Conservation (phyloP, 2,888 invertebrate genomes). For the Mythimna vitellina region DNA sequence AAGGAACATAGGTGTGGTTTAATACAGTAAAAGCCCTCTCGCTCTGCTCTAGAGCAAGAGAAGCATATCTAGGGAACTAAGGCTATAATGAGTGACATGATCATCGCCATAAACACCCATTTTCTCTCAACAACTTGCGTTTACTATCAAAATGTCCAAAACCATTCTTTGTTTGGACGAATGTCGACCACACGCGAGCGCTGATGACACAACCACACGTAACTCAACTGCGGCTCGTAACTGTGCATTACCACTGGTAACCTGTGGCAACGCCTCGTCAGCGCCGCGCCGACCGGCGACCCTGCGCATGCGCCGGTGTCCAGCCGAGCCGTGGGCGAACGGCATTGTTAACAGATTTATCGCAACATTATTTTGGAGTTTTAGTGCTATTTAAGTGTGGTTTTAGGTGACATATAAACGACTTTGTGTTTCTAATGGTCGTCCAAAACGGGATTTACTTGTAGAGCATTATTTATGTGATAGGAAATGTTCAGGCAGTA, state of each 20-base stretch:
- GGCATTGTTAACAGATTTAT: slow-evolving; percentile 51
- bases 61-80: too few relatives aligned
- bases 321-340: slow-evolving; percentile 49
- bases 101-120: slow-evolving; percentile 6
- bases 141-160: slow-evolving; percentile 16
- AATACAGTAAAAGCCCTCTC: too few relatives aligned
- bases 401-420: slow-evolving; percentile 14
- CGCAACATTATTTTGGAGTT: slow-evolving; percentile 27
- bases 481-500: neutral
- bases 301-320: slow-evolving; percentile 18
- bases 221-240: slow-evolving; percentile 17
- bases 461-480: neutral
- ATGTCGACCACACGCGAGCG: slow-evolving; percentile 48
- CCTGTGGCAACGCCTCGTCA: slow-evolving; percentile 15
- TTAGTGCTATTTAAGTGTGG: slow-evolving; percentile 21
- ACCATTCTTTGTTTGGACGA: neutral
- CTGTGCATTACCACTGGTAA: slow-evolving; percentile 44
- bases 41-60: too few relatives aligned
- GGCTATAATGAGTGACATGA: neutral
- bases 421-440: neutral
- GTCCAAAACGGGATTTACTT: neutral
- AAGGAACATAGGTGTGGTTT: too few relatives aligned
- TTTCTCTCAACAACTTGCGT: neutral
- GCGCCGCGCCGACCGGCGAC: slow-evolving; percentile 4
- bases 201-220: slow-evolving; percentile 12